Evolutionary conservation across 2,113 vertebrate species (phyloP).

Genomic region (Lates calcarifer): DNA sequence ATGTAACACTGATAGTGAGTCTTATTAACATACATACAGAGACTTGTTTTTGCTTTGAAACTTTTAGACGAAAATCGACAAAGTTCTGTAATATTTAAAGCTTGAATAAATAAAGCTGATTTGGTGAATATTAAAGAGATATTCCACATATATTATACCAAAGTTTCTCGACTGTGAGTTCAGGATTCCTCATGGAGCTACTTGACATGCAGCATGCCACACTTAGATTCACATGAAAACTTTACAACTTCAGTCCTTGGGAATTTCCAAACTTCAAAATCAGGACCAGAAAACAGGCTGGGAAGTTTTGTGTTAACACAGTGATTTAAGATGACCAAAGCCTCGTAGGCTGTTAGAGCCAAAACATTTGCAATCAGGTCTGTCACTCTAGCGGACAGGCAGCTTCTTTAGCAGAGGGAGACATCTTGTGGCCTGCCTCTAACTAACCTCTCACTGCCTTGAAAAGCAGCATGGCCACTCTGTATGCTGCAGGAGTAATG

Average conservation of each 20-base stretch:
- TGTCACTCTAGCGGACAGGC: conserved; percentile 44
- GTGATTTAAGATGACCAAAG: conserved; percentile 34
- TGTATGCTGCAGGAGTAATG: conserved; percentile 55
- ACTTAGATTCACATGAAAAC: conserved; percentile 18
- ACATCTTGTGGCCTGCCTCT: conserved; percentile 83
- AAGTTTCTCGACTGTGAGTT: neutral
- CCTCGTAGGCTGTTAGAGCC: neutral
- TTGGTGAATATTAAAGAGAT: neutral
- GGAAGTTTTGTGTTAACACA: neutral
- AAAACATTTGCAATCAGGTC: conserved; percentile 30
- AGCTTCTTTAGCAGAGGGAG: conserved; percentile 78
- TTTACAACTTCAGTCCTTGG: neutral
- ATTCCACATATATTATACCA: neutral
- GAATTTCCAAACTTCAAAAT: conserved; percentile 6
- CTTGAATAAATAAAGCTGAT: conserved; percentile 5
- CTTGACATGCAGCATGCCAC: conserved; percentile 33
- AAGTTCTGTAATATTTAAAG: neutral
- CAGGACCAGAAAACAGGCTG: neutral
- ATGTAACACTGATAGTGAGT: neutral
- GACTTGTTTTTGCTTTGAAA: no score
- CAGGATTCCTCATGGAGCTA: neutral
- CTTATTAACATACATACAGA: no score
- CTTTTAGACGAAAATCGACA: neutral
- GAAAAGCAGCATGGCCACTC: conserved; percentile 44
- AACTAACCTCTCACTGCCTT: conserved; percentile 47